Evolutionary conservation across 2,797 vertebrate species (phyloP), one percentile per base, ranked within the genome.

Genomic region (Etheostoma nigrum): DNA sequence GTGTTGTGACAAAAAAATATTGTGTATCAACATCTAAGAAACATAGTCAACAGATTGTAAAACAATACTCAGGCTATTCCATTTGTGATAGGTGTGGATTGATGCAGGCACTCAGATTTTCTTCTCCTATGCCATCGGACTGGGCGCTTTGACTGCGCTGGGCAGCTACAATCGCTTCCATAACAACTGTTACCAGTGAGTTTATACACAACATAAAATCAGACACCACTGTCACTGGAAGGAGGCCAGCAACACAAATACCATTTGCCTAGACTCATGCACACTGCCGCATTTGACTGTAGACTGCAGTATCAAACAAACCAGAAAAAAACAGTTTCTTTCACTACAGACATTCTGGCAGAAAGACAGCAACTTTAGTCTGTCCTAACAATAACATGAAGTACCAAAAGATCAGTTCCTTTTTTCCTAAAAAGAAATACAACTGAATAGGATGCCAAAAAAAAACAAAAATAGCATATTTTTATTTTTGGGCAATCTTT

Each of bases 141-240:
- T 96, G 70, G 96, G 95, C 12, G 95, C 95, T 12, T 91, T 96
- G 71, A 96, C 95, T 15, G 96, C 96, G 2, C 90, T 96, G 61
- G 96, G 96, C 85, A 96, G 96, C 91, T 96, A 96, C 91, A 96
- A 96, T 89, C 95, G 94, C 86, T 96, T 96, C 90, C 93, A 96
- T 89, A 96, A 96, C 95, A 96, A 96, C 94, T 96, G 96, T 79
- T 96, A 96, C 92, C 95, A 95, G 96, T 96, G 84, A 95, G 94
- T 93, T 68, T 60, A 55, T 58, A 79, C 68, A 78, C 81, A 74
- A 64, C 79, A 82, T 69, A 47, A 67, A 74, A 66, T 66, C 66
- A 73, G 47, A 87, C 74, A 52, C 67, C 49, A 15, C 62, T 48
- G 63, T 74, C 54, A 16, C n/a, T 81, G 73, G 63, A 82, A 71